phyloP scores from a whole-genome alignment of 2,113 vertebrate genomes.

The Indri indri region DNA sequence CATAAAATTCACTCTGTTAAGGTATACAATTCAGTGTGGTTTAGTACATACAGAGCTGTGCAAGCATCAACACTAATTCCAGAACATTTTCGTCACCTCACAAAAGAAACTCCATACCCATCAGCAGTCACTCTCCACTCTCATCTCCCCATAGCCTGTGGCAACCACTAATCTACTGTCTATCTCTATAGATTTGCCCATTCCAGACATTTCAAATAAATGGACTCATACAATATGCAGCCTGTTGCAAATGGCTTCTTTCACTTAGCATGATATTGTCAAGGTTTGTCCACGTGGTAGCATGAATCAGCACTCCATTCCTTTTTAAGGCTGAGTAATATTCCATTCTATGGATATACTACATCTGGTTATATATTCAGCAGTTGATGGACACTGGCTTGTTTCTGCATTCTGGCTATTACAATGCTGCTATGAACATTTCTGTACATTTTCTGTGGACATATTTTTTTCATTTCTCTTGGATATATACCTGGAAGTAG shows the following conservation, averaged over 20 bases:
- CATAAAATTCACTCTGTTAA: not conserved
- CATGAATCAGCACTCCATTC: not conserved
- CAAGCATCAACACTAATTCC: not conserved
- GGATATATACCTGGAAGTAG: not conserved
- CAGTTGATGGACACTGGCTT: not conserved
- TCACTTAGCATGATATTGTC: not conserved
- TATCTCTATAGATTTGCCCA: not conserved
- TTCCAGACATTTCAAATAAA: not conserved
- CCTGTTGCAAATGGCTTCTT: not conserved
- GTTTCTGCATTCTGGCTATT: not conserved
- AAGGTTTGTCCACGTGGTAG: not conserved
- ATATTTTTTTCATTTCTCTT: not conserved
- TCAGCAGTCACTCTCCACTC: not conserved
- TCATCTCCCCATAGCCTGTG: not conserved
- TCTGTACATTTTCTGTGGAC: not conserved
- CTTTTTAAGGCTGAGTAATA: not conserved
- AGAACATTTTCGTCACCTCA: not conserved
- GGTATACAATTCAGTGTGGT: not conserved
- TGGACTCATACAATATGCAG: not conserved
- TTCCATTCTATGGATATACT: not conserved
- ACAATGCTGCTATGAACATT: not conserved
- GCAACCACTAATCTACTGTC: not conserved
- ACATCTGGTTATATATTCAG: not conserved
- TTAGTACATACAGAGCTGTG: not conserved
- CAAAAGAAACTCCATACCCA: not conserved